phyloP scores from a whole-genome alignment of 1,140 invertebrate genomes.

The Drosophila sulfurigaster region DNA sequence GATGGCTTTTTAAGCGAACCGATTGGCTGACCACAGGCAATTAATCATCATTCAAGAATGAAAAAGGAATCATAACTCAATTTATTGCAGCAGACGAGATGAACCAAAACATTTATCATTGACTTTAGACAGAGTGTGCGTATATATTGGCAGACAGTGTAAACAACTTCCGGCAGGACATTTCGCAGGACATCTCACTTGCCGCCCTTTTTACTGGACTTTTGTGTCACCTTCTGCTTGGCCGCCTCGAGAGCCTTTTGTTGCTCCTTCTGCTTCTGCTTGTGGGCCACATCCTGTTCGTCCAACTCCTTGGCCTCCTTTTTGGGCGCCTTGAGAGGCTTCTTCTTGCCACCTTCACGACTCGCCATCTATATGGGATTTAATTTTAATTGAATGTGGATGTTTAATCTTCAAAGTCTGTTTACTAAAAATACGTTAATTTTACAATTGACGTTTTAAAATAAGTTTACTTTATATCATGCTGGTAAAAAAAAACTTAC shows the following conservation, averaged over 20 bases:
- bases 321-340: slow-evolving; percentile 85
- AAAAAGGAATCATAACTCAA: slow-evolving; percentile 34
- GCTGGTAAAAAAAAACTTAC: too few relatives aligned
- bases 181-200: slow-evolving; percentile 1
- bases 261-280: slow-evolving; percentile 91
- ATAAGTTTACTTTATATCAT: too few relatives aligned
- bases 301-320: slow-evolving; percentile 91
- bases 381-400: too few relatives aligned
- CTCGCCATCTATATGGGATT: too few relatives aligned
- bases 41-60: slow-evolving; percentile 37
- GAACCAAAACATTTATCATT: slow-evolving; percentile 5
- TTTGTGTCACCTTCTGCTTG: slow-evolving; percentile 90
- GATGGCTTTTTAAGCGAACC: slow-evolving; percentile 55
- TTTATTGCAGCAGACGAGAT: slow-evolving; percentile 28
- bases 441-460: too few relatives aligned
- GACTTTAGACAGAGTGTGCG: not conserved
- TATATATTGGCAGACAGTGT: not conserved
- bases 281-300: slow-evolving; percentile 90
- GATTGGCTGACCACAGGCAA: slow-evolving; percentile 39
- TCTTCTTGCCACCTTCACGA: too few relatives aligned
- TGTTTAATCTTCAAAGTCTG: too few relatives aligned
- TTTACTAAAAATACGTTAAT: too few relatives aligned
- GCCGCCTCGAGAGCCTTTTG: slow-evolving; percentile 91
- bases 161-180: not conserved
- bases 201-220: slow-evolving; percentile 89